Base-by-base conservation (phyloP, 2,888 invertebrate species). In the Apotomis betuletana region DNA sequence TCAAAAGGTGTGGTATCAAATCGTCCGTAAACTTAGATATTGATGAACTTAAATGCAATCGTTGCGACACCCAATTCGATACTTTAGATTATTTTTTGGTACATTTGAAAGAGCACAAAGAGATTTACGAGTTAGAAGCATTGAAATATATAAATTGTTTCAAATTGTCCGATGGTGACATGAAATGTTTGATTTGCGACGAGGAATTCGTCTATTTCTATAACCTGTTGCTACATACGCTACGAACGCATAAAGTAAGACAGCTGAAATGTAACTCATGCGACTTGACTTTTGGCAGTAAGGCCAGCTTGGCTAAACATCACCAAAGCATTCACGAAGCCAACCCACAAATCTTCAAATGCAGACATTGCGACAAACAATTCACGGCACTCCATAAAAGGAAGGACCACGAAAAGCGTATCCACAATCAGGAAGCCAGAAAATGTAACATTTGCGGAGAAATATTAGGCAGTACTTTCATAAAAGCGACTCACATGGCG, bases 401-500 rank as follows among this genome's bases (percentile, higher is more conserved):
- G 27, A 58, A 67, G 9, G 61, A 69, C 27, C 74, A 74, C 15
- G 69, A 69, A n/a, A 71, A 69, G 9, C 61, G 69, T 5, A 72
- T 72, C 5, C 74, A 74, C 36, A 12, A 54, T 15, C 27, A 69
- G 8, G 61, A 58, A 27, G 65, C 72, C 13, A 57, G 69, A 3
- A 67, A 69, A 49, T 74, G 74, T 38, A 57, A 65, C 9, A 72
- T 74, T n/a, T 74, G 74, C 36, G 46, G 46, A n/a, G 58, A 74
- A 55, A 38, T 72, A n/a, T 46, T 74, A 54, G 67, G 71, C 13
- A 74, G 71, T 13, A 62, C 46, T 4, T 63, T 59, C 8, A 74
- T 58, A 49, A 62, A 60, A 13, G 67, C 62, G 27, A 59, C 65
- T 1, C 74, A 74, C 58, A 38, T 74, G 27, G 72, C 72, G 0